Evolutionary conservation across 2,113 vertebrate species (phyloP), one percentile per base, ranked within the genome.

Genomic region (Hydrolagus affinis): DNA sequence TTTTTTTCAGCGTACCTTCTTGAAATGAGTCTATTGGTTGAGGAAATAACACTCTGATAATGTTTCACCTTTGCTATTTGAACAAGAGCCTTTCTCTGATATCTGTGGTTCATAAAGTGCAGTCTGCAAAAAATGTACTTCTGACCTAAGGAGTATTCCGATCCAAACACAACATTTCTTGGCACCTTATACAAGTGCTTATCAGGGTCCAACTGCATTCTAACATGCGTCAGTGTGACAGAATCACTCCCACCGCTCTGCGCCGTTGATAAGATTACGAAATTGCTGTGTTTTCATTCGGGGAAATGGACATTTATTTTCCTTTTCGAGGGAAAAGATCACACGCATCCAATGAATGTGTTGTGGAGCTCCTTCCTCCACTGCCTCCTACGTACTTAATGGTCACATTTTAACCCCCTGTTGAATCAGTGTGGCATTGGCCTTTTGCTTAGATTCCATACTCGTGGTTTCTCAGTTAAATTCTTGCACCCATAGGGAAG

Each of bases 81-180:
- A 7, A 68, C 17, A 11, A 32, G 32, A 83, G 28, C 62, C 21
- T 8, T 10, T 32, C n/a, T 28, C 7, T 32, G 78, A 32, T 21
- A 30, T 3, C 62, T 66, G 66, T 30, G 30, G 8, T 14, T 9
- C 28, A 0, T 66, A 9, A 8, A 28, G 78, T 30, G 0, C 15
- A 83, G 28, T 66, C 62, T 30, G 15, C 60, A 83, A n/a, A 83
- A 83, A 66, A 32, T 83, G 62, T 23, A 17, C 62, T 80, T 64
- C 77, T 83, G 78, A 64, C 66, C 23, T 60, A 83, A 25, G 11
- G 15, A 32, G 60, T 66, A 64, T 68, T 60, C 11, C 15, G 11
- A 30, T 83, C 78, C 25, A 83, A 68, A 60, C 60, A 83, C 59
- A 83, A 83, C 62, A 66, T 68, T 83, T 83, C 78, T 83, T 83